phyloP scores from a whole-genome alignment of 2,888 invertebrate genomes.

The Caenorhabditis zanzibari region DNA sequence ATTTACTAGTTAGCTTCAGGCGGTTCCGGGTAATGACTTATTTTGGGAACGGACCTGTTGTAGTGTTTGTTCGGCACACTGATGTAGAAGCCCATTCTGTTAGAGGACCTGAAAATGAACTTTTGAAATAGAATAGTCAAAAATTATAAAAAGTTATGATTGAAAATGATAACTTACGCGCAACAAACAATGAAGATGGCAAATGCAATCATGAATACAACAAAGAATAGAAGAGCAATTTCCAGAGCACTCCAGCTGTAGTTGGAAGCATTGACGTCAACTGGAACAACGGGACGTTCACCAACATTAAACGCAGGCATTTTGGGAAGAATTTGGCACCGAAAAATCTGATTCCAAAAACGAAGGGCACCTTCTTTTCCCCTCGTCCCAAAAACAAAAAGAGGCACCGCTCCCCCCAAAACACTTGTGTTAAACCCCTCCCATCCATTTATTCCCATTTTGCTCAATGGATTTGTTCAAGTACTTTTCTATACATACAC shows the following conservation, averaged over 20 bases:
- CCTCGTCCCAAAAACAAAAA: slow-evolving; percentile 11
- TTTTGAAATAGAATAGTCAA: neutral
- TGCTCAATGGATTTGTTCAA: slow-evolving; percentile 11
- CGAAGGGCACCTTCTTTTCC: slow-evolving; percentile 14
- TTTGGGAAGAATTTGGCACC: neutral
- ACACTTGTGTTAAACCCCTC: slow-evolving; percentile 56
- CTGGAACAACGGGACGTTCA: slow-evolving; percentile 47
- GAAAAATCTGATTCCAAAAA: slow-evolving; percentile 4
- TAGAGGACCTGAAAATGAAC: slow-evolving; percentile 55
- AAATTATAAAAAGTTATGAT: too few species aligned
- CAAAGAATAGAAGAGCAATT: slow-evolving; percentile 56
- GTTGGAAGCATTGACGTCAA: slow-evolving; percentile 57
- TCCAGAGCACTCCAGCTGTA: slow-evolving; percentile 60
- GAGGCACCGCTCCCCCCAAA: slow-evolving; percentile 25
- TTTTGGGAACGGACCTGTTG: slow-evolving; percentile 43
- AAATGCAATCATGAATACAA: slow-evolving; percentile 63
- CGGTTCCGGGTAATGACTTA: slow-evolving; percentile 8
- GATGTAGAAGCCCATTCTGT: slow-evolving; percentile 66
- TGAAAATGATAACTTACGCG: slow-evolving; percentile 54
- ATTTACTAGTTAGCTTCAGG: neutral
- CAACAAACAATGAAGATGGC: slow-evolving; percentile 64
- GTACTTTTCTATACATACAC: slow-evolving; percentile 57
- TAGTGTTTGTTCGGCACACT: slow-evolving; percentile 66
- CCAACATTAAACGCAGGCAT: slow-evolving; percentile 50
- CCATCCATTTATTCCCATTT: slow-evolving; percentile 12